phyloP scores from a whole-genome alignment of 2,888 invertebrate species.

The Noctua janthina region DNA sequence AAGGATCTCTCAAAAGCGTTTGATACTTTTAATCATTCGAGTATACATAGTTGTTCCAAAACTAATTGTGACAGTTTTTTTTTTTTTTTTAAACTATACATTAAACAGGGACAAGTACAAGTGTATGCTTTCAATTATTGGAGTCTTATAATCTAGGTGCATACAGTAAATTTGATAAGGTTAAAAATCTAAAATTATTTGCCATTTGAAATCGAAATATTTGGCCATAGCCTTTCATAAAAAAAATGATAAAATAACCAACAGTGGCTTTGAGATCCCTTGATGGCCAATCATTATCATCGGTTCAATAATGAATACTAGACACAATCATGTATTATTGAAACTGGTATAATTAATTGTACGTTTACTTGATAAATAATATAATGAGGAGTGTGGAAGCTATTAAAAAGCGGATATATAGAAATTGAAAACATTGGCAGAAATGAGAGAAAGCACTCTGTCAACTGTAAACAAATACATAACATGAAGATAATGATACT shows the following conservation, averaged over 20 bases:
- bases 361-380: slow-evolving; percentile 36
- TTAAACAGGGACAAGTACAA: too few species aligned
- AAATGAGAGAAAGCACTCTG: slow-evolving; percentile 37
- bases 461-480: slow-evolving; percentile 18
- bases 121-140: too few species aligned
- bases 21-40: background rate
- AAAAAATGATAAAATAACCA: background rate
- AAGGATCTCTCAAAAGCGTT: slow-evolving; percentile 10
- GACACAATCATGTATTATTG: slow-evolving; percentile 2
- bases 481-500: slow-evolving; percentile 40
- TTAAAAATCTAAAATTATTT: background rate
- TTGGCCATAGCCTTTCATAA: background rate
- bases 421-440: slow-evolving; percentile 34
- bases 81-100: too few species aligned
- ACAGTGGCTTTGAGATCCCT: background rate
- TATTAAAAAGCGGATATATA: slow-evolving; percentile 33
- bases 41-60: background rate
- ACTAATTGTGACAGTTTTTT: background rate
- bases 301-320: background rate
- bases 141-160: too few species aligned
- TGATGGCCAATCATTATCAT: background rate
- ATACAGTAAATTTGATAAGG: too few species aligned
- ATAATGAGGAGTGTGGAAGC: slow-evolving; percentile 19
- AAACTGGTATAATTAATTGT: background rate
- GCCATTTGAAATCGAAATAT: background rate